Evolutionary conservation across 35 echinoderm and acorn worm genomes (phyloP).

Genomic region (Lytechinus pictus): DNA sequence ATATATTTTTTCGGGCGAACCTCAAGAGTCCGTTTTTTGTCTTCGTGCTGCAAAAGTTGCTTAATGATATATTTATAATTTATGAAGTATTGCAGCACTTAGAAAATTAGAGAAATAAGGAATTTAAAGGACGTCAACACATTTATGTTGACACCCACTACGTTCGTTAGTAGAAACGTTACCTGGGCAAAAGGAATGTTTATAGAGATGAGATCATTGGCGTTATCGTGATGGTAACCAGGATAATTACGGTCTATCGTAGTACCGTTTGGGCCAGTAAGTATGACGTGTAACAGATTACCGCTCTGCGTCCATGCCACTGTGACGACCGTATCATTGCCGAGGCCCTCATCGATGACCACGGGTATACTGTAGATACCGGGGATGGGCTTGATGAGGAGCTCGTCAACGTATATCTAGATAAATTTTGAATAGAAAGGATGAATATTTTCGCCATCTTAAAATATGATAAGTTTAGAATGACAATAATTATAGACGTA

Average conservation of each 20-base stretch:
- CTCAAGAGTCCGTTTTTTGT: too few relatives aligned
- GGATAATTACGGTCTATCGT: not conserved
- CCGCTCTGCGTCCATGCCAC: not conserved
- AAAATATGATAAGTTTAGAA: not conserved
- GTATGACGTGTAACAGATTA: not conserved
- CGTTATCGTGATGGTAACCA: not conserved
- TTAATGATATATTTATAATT: too few relatives aligned
- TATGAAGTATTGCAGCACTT: too few relatives aligned
- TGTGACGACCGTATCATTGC: conserved; percentile 9
- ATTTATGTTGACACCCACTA: too few relatives aligned
- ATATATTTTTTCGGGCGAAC: too few relatives aligned
- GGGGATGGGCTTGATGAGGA: not conserved
- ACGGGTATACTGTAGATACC: not conserved
- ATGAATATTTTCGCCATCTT: not conserved
- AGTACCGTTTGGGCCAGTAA: not conserved
- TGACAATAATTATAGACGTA: not conserved
- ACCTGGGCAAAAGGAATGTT: not conserved
- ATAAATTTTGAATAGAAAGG: not conserved
- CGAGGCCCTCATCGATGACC: not conserved
- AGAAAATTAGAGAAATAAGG: too few relatives aligned
- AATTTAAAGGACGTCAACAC: too few relatives aligned
- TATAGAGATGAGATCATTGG: not conserved
- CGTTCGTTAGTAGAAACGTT: not conserved
- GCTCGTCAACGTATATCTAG: conserved; percentile 3
- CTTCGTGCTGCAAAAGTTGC: too few relatives aligned